Conservation (phyloP, 64 coral and sea anemone genomes). For the Acropora tenuis region DNA sequence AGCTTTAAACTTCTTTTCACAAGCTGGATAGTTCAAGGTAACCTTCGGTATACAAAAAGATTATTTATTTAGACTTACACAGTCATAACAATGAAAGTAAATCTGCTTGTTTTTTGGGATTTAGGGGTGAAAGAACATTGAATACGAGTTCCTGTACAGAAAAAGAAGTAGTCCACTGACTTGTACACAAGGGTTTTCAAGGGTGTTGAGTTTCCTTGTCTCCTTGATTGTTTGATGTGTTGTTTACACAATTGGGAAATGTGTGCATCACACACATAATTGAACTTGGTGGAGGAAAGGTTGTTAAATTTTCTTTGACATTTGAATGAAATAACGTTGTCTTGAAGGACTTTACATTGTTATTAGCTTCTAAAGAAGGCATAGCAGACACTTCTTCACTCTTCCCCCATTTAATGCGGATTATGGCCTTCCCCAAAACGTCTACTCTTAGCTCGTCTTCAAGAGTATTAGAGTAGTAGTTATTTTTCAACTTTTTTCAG, state of each 20-base stretch:
- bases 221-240: not conserved
- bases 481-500: not conserved
- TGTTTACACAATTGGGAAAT: not conserved
- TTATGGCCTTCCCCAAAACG: not conserved
- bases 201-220: not conserved
- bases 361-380: not conserved
- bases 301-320: not conserved
- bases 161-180: not conserved
- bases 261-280: not conserved
- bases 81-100: not conserved
- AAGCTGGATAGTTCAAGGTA: constrained; percentile 29
- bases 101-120: not conserved
- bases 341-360: not conserved
- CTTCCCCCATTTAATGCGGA: not conserved
- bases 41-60: constrained; percentile 7
- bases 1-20: constrained; percentile 24
- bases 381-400: not conserved
- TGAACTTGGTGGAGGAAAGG: not conserved
- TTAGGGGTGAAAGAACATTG: not conserved
- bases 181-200: not conserved
- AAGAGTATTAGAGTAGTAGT: not conserved
- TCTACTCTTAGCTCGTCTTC: not conserved
- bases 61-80: not conserved
- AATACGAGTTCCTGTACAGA: not conserved
- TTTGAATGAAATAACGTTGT: not conserved